Evolutionary conservation across 1,140 invertebrate species (phyloP), one percentile per base, ranked within the genome.

Genomic region (Drosophila mojavensis): DNA sequence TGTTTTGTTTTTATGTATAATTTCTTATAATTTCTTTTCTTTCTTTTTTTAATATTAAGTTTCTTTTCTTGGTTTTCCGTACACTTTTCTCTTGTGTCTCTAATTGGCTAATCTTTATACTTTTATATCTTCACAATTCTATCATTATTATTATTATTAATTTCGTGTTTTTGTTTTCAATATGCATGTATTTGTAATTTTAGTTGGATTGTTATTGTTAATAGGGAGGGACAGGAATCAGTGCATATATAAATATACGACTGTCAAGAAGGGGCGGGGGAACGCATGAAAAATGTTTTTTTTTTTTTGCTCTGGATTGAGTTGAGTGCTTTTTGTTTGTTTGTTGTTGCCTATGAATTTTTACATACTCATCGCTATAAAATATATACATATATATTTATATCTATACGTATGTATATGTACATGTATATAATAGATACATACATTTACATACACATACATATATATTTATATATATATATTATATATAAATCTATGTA

Each of bases 21-120:
- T 81, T 88, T 83, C 75, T 81, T 79, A 79, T 70, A 63, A 51
- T 88, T 82, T 71, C 66, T 36, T 68, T 65, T 74, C 56, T 67
- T 28, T 28, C 5, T 41, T 56, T 62, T 72, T 80, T 72, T 72
- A 30, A 28, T 36, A 24, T 67, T 59, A 30, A 48, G 1, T 51
- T 43, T 45, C 45, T 45, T 54, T 74, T 88, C 74, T 85, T 85
- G 69, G 63, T 72, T 65, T 67, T 79, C 79, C 67, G 70, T 67
- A 74, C 66, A 81, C 75, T 73, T 75, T 61, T 70, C 80, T 78
- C 63, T 74, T 81, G 75, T 79, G 62, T 85, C 78, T 90, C 81
- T 90, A 90, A 88, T 90, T 90, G 75, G 82, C 82, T 84, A 91
- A 88, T 79, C 80, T 79, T 91, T 81, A 84, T 88, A 81, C 79